Evolutionary conservation across 2,888 invertebrate species (phyloP).

Genomic region (Torymus tubicola): DNA sequence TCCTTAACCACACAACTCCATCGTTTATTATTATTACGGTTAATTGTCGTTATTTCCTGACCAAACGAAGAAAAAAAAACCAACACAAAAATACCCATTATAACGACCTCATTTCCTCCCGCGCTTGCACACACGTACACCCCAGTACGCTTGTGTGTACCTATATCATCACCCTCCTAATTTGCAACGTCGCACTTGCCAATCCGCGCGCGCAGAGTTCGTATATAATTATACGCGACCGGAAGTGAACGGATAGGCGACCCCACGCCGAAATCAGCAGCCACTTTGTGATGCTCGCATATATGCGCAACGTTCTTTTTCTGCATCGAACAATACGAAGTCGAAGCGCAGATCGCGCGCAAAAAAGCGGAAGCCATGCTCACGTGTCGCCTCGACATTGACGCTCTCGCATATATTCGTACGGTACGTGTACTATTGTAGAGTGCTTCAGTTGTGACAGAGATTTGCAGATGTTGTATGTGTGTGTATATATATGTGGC

Average conservation of each 20-base stretch:
- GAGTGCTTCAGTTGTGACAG: no score
- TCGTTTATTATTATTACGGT: no score
- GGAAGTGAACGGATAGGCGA: conserved; percentile 32
- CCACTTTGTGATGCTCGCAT: conserved; percentile 39
- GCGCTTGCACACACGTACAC: background rate
- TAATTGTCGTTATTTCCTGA: background rate
- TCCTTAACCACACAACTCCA: no score
- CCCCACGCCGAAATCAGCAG: conserved; percentile 45
- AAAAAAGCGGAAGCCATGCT: conserved; percentile 49
- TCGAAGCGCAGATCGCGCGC: background rate
- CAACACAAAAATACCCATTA: conserved; percentile 2
- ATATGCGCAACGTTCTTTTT: no score
- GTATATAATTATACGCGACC: conserved; percentile 45
- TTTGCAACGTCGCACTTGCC: conserved; percentile 34
- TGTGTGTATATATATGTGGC: background rate
- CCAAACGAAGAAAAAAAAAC: background rate
- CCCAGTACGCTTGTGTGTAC: background rate
- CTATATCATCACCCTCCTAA: conserved; percentile 1
- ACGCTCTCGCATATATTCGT: no score
- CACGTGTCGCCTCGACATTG: conserved; percentile 35
- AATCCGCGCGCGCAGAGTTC: background rate
- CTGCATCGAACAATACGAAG: no score
- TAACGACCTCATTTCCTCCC: conserved; percentile 29
- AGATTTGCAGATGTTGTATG: no score
- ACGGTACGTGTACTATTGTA: no score